Percentiles rank a stretch among this genome's conserved stretches.
Conservation (phyloP, 2,888 invertebrate species). For the Drosophila limbata region DNA sequence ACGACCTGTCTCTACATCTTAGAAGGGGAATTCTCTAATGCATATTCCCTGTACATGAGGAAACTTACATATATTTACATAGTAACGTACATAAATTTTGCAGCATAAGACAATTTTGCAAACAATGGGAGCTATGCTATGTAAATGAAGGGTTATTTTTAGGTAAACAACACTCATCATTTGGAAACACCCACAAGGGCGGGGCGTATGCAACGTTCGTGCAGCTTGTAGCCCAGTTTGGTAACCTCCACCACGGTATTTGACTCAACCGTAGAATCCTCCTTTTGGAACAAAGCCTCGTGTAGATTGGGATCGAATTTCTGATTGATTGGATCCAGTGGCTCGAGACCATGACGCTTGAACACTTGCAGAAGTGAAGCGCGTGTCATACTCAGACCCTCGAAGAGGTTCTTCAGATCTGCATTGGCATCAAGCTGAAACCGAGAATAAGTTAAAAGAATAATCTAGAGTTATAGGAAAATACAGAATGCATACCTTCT, state of each 20-base stretch:
- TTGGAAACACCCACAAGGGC: slow-evolving; percentile 98
- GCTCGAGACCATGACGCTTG: slow-evolving; percentile 93
- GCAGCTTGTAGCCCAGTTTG: slow-evolving; percentile 97
- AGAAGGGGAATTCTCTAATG: not conserved
- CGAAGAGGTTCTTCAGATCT: slow-evolving; percentile 91
- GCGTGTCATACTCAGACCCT: slow-evolving; percentile 95
- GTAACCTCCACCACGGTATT: slow-evolving; percentile 97
- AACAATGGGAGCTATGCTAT: slow-evolving; percentile 48
- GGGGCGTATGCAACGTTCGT: slow-evolving; percentile 96
- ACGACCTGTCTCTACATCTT: slow-evolving; percentile 2
- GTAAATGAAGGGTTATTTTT: slow-evolving; percentile 30
- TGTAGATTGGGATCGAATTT: slow-evolving; percentile 99
- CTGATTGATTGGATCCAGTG: slow-evolving; percentile 95
- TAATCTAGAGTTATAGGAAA: too few relatives aligned
- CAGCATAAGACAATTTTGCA: slow-evolving; percentile 66
- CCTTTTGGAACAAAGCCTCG: slow-evolving; percentile 97
- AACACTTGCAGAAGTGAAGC: slow-evolving; percentile 95
- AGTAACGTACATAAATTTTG: slow-evolving; percentile 66
- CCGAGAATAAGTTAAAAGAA: not conserved
- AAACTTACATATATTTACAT: slow-evolving; percentile 53
- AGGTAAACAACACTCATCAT: slow-evolving; percentile 17
- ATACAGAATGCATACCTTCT: slow-evolving; percentile 86
- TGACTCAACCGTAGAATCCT: slow-evolving; percentile 91
- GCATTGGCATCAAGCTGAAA: slow-evolving; percentile 35
- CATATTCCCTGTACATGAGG: slow-evolving; percentile 20